Evolutionary conservation across 2,888 invertebrate genomes (phyloP).

Genomic region (Torymus aiolomorphi): DNA sequence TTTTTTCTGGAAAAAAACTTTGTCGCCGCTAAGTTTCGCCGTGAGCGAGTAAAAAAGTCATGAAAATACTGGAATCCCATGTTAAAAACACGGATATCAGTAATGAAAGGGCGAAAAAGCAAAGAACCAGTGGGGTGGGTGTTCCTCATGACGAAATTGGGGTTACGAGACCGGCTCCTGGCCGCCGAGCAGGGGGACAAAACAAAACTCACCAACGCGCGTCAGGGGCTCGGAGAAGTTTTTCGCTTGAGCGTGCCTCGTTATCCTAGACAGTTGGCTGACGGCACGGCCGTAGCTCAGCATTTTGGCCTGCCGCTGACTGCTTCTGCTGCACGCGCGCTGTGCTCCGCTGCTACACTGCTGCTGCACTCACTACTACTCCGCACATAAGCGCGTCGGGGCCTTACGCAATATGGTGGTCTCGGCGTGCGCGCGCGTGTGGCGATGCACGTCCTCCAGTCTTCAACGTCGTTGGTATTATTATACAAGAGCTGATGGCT

Average conservation of each 20-base stretch:
- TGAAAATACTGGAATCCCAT: not conserved
- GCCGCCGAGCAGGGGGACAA: too few species aligned
- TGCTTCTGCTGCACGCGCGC: not conserved
- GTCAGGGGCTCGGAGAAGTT: conserved; percentile 62
- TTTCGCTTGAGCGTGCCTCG: conserved; percentile 64
- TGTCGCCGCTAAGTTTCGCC: not conserved
- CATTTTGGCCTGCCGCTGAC: conserved; percentile 66
- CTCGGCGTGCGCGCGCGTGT: conserved; percentile 37
- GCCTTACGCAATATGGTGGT: conserved; percentile 69
- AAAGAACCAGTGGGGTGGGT: not conserved
- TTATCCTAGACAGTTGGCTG: conserved; percentile 70
- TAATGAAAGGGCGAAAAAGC: not conserved
- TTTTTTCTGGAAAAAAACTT: not conserved
- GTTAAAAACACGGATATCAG: not conserved
- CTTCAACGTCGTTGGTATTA: too few species aligned
- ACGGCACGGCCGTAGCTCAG: conserved; percentile 70
- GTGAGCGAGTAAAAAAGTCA: too few species aligned
- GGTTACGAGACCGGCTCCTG: too few species aligned
- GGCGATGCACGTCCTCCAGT: not conserved
- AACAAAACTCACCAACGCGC: conserved; percentile 64
- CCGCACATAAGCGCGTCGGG: conserved; percentile 33
- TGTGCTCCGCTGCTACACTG: too few species aligned
- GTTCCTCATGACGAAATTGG: too few species aligned
- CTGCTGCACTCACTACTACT: not conserved
- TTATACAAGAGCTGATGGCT: too few species aligned